Base-by-base conservation (phyloP, 92 coral and sea anemone genomes). In the Epizoanthus scotinus region DNA sequence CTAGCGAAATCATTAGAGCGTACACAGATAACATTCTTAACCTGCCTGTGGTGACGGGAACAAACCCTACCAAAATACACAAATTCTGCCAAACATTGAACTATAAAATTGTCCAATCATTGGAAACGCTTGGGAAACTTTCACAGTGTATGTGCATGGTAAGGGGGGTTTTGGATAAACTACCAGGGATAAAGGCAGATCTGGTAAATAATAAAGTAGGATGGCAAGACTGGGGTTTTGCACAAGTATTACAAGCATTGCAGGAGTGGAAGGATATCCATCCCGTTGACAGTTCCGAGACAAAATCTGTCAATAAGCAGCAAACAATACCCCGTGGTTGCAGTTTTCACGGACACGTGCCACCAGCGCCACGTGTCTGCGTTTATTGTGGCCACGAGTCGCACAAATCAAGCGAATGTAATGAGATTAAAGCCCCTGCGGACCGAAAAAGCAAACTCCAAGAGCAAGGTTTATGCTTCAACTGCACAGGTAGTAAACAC, bases 101-200 rank as follows among this genome's bases (percentile, higher is more conserved):
- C 61, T 87, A 64, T 64, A 87, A 87, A n/a, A n/a, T n/a, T 62
- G 91, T 84, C 26, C 91, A 87, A 61, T 84, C 85, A 36, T 60
- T 78, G 54, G 92, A 88, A 81, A 88, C 89, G 5, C 65, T 85
- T 34, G 84, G 86, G 13, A 85, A 81, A 59, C 50, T 70, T 19
- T 85, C 86, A 10, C 70, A 89, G 58, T 84, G 84, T 77, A 44
- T 57, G 78, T 79, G 82, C 10, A 44, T 85, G 86, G 92, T 89
- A 34, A 63, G 84, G 42, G 87, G 87, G 29, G 84, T 61, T n/a
- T 55, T 85, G 0, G 88, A 89, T 63, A 89, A 89, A 74, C 73
- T 86, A 50, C 82, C 84, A 38, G 88, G 87, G 31, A 90, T 86
- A 40, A 90, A 86, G 78, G 78, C 86, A 6, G 88, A 86, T 36